Percentiles rank a stretch among this genome's conserved stretches.
Evolutionary conservation across 2,888 invertebrate genomes (phyloP).

Genomic region (Seira musarum): DNA sequence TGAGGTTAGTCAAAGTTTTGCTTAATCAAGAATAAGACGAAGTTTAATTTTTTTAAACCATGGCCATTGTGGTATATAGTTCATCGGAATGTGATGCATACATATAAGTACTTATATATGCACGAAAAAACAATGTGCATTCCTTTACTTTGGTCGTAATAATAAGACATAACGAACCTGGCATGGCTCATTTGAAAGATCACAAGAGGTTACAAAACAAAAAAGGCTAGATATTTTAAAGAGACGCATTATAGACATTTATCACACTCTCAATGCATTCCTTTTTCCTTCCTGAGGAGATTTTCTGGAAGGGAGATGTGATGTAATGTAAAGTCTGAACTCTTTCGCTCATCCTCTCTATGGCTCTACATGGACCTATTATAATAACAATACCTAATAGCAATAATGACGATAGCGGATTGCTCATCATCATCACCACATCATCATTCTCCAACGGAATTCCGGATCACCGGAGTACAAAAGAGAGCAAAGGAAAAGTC

Average conservation of each 20-base stretch:
- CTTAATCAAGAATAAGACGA: background rate
- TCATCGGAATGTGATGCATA: background rate
- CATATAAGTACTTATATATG: background rate
- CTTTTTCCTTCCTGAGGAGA: slow-evolving; percentile 8
- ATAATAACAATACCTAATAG: slow-evolving; percentile 34
- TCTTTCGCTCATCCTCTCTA: background rate
- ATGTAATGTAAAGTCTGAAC: background rate
- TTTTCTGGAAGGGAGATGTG: background rate
- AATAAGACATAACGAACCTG: slow-evolving; percentile 18
- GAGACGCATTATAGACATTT: slow-evolving; percentile 10
- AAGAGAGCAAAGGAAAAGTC: background rate
- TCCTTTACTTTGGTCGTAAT: slow-evolving; percentile 27
- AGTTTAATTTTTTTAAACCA: background rate
- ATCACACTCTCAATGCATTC: slow-evolving; percentile 22
- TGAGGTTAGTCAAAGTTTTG: background rate
- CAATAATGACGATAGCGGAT: slow-evolving; percentile 35
- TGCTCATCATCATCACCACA: background rate
- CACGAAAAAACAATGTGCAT: slow-evolving; percentile 34
- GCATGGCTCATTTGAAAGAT: slow-evolving; percentile 25
- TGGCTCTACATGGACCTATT: slow-evolving; percentile 40
- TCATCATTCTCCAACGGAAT: slow-evolving; percentile 7
- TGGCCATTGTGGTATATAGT: too few species aligned
- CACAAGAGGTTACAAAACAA: slow-evolving; percentile 43
- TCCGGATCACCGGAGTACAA: background rate
- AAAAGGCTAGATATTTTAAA: background rate